A percentile compares a stretch with the other conserved stretches of the same genome.
Conservation (phyloP, 1,140 invertebrate genomes). For the Mercenaria mercenaria region DNA sequence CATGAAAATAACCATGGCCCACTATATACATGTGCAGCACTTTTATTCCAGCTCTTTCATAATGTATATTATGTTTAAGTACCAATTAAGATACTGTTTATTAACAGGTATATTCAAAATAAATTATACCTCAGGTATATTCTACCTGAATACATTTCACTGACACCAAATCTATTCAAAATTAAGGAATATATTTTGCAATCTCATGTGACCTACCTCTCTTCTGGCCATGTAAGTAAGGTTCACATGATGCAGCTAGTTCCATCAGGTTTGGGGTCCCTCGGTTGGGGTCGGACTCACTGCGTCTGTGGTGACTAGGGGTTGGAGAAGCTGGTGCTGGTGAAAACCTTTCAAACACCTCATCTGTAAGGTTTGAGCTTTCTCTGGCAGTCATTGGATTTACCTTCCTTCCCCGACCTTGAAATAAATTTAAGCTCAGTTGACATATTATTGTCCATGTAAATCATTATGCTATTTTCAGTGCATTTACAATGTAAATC, state of each 20-base stretch:
- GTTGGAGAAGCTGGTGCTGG: constrained; percentile 61
- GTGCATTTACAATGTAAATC: too few species aligned
- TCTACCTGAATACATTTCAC: too few species aligned
- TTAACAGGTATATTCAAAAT: too few species aligned
- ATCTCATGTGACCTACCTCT: constrained; percentile 14
- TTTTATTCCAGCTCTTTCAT: too few species aligned
- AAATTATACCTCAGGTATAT: too few species aligned
- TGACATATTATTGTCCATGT: not conserved
- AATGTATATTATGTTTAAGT: too few species aligned
- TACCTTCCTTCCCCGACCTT: constrained; percentile 27
- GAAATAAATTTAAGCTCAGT: not conserved
- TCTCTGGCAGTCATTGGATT: constrained; percentile 46
- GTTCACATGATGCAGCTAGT: constrained; percentile 68
- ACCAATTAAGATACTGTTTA: too few species aligned
- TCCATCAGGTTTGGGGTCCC: constrained; percentile 54
- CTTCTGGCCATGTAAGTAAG: constrained; percentile 24
- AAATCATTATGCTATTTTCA: too few species aligned
- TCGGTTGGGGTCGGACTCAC: constrained; percentile 68
- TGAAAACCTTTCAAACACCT: constrained; percentile 43
- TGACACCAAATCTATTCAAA: too few species aligned
- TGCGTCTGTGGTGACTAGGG: constrained; percentile 62
- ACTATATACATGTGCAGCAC: too few species aligned
- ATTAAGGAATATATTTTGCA: too few species aligned
- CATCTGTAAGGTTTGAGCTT: constrained; percentile 19
- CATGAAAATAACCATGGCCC: too few species aligned